Conservation (phyloP, 2,888 invertebrate genomes). For the Coleophora flavipennella region DNA sequence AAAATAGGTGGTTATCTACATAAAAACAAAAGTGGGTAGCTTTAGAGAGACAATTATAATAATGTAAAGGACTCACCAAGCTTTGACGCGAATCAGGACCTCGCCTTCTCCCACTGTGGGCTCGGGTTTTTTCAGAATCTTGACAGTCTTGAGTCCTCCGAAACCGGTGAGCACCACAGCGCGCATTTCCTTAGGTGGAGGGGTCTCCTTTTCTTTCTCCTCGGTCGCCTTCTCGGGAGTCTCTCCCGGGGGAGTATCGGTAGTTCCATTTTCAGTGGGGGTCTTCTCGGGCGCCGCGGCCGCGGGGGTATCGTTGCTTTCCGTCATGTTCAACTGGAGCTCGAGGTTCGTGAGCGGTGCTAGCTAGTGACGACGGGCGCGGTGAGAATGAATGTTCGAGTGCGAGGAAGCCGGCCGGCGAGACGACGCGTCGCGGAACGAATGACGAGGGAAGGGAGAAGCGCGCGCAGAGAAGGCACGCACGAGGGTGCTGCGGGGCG, state of each 20-base stretch:
- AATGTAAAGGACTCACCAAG: conserved; percentile 79
- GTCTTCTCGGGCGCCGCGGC: conserved; percentile 72
- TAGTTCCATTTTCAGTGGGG: conserved; percentile 66
- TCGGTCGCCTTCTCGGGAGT: conserved; percentile 69
- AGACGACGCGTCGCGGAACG: conserved; percentile 67
- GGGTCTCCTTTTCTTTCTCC: conserved; percentile 67
- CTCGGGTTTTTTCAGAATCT: conserved; percentile 86
- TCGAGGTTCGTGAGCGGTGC: conserved; percentile 41
- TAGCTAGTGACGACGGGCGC: conserved; percentile 51
- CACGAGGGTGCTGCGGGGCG: conserved; percentile 21
- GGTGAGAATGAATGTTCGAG: conserved; percentile 44
- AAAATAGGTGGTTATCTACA: no score
- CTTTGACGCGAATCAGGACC: conserved; percentile 86
- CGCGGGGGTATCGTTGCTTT: conserved; percentile 64
- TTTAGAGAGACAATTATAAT: conserved; percentile 10
- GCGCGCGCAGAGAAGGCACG: conserved; percentile 20
- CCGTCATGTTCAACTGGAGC: conserved; percentile 49
- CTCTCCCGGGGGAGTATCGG: conserved; percentile 63
- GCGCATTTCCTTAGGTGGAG: conserved; percentile 85
- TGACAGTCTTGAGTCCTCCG: conserved; percentile 88
- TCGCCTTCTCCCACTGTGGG: conserved; percentile 80
- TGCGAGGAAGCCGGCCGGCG: conserved; percentile 54
- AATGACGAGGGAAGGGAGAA: conserved; percentile 62
- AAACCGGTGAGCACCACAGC: conserved; percentile 88
- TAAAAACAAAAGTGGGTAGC: conserved; percentile 14